phyloP scores from a whole-genome alignment of 2,113 vertebrate species.

The Dolichotis patagonum region DNA sequence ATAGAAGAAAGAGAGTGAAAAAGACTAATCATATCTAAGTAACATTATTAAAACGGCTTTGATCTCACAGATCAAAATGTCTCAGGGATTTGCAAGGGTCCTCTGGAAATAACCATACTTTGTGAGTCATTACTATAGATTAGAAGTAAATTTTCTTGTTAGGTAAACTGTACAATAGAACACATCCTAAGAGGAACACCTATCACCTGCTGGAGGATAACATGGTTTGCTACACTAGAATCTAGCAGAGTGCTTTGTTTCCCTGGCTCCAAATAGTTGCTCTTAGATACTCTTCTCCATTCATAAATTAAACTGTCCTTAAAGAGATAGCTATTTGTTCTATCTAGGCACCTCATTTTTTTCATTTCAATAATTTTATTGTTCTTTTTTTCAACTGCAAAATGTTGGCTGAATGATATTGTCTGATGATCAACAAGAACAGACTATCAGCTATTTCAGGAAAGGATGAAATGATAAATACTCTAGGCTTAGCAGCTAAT shows the following conservation, averaged over 20 bases:
- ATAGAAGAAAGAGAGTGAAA: not conserved
- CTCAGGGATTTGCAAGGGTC: not conserved
- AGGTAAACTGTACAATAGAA: not conserved
- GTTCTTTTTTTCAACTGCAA: not conserved
- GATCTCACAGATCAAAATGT: not conserved
- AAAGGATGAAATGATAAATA: not conserved
- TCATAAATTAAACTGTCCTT: not conserved
- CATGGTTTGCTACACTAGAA: not conserved
- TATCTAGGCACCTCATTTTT: not conserved
- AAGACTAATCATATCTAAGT: not conserved
- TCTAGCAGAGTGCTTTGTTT: not conserved
- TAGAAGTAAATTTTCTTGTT: not conserved
- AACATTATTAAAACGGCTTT: conserved; percentile 40
- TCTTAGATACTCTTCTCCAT: not conserved
- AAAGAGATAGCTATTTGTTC: not conserved
- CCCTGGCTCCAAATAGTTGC: not conserved
- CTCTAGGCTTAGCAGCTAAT: not conserved
- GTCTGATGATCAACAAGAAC: not conserved
- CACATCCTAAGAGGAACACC: not conserved
- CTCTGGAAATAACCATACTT: not conserved
- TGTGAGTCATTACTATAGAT: not conserved
- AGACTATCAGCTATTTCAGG: not conserved
- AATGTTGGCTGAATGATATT: not conserved
- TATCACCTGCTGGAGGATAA: not conserved
- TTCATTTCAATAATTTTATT: not conserved